A percentile compares a stretch with the other conserved stretches of the same genome.
phyloP scores from a whole-genome alignment of 2,797 vertebrate species.

The Pseudochromis fuscus region DNA sequence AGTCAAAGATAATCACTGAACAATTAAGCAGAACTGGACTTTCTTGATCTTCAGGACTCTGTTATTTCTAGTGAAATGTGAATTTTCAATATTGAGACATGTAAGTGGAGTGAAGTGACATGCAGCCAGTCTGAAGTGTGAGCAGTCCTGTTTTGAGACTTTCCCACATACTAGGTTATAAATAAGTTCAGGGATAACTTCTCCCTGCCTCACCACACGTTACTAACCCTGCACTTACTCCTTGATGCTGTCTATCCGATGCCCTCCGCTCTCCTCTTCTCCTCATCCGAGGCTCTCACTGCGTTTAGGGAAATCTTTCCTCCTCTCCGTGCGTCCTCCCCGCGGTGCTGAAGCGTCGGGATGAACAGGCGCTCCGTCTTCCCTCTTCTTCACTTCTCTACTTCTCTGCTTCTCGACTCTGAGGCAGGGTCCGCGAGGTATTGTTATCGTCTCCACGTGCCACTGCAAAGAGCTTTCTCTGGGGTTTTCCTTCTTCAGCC shows the following conservation, averaged over 20 bases:
- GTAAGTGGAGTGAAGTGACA: no score
- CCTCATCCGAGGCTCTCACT: slow-evolving; percentile 75
- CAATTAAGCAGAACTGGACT: not conserved
- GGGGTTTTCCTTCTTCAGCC: not conserved
- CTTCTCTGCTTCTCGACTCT: slow-evolving; percentile 15
- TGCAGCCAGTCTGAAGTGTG: not conserved
- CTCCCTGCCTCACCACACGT: accelerated
- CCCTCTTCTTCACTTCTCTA: slow-evolving; percentile 36
- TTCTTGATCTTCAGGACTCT: not conserved
- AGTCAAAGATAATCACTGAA: no score
- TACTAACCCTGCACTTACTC: slow-evolving; percentile 62
- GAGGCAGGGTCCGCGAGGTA: not conserved
- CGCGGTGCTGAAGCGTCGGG: slow-evolving; percentile 52
- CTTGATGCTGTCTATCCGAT: slow-evolving; percentile 74
- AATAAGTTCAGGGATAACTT: not conserved
- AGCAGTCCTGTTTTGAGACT: not conserved
- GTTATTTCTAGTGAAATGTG: no score
- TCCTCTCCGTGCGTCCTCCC: slow-evolving; percentile 63
- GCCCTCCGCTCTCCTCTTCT: slow-evolving; percentile 80
- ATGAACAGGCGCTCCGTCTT: slow-evolving; percentile 66
- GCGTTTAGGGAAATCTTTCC: slow-evolving; percentile 76
- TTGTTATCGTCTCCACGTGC: slow-evolving; percentile 5
- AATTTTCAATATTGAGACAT: not conserved
- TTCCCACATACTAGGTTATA: not conserved
- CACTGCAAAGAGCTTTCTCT: slow-evolving; percentile 11